Evolutionary conservation across 2,113 vertebrate species (phyloP), one percentile per base, ranked within the genome.

Genomic region (Tachycineta bicolor): DNA sequence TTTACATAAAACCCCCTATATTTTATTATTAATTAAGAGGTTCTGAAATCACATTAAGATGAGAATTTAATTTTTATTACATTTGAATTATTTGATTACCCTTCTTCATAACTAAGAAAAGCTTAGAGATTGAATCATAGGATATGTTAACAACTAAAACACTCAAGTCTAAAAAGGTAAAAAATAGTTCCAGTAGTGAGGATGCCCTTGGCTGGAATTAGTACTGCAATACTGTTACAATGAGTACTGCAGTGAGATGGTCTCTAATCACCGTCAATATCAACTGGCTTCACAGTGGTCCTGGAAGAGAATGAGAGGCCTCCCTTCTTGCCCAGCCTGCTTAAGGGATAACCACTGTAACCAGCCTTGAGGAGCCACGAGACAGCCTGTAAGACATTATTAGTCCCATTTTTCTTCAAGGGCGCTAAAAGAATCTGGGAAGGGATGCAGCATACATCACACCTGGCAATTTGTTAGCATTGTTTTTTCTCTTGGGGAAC

Each of bases 131-230:
- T 63, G 4, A 34, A 63, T 39, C 0, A 0, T 29, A 65, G 4
- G 6, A 5, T 63, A 74, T 9, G 9, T 39, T 49, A 82, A 49
- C 9, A 60, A 25, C 12, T 84, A 46, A 55, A 90, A 47, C 14
- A 0, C 6, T 63, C 22, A 29, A 13, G 3, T 39, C 9, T 78
- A 29, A 60, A 83, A 60, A 16, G 1, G 4, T 3, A 3, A 4
- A 12, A 14, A 71, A 79, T 56, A 59, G 41, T 25, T 4, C 1
- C 28, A 46, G 1, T 6, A 29, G 33, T 53, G 47, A 41, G 12
- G 28, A 67, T 13, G 4, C 2, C 7, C 28, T 70, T 60, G 60
- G 1, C 15, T 52, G 33, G 8, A 9, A 68, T 10, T 60, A 21
- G 12, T 44, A 28, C 7, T 70, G 14, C 23, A 53, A 17, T 19